Evolutionary conservation across 2,797 vertebrate genomes (phyloP), one percentile per base, ranked within the genome.

Genomic region (Mormyrops attenuatus): DNA sequence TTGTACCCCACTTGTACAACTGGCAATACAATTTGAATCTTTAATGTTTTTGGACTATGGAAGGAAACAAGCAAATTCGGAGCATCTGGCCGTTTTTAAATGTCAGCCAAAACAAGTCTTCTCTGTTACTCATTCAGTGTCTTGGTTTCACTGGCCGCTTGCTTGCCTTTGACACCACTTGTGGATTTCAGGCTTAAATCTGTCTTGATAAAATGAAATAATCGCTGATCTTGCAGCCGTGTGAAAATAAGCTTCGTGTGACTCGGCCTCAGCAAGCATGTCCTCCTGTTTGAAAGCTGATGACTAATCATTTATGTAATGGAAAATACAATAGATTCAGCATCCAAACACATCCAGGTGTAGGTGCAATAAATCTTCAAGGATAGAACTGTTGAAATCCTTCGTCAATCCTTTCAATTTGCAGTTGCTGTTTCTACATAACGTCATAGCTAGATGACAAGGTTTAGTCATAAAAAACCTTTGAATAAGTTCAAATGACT

Each of bases 231-330:
- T 60, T 17, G 47, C 88, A 85, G 20, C 38, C 52, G 11, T 86
- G 55, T 38, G 84, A 60, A 86, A 85, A 34, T 38, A 66, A 60
- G 85, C 80, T 52, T 44, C 1, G 47, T 47, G 84, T 47, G 38
- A 53, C 82, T n/a, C 2, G 17, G 44, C 50, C 89, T 69, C 57
- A 53, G 84, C 49, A 73, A 86, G 50, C 89, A 86, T 85, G 80
- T 57, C 38, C 82, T 44, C 85, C 41, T 50, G 55, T 73, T 86
- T 41, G 82, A 52, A 44, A 69, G 82, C 57, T 69, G 89, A 89
- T 89, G 89, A 86, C 89, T 89, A 73, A 66, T 85, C 85, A 89
- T 86, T 89, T 89, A 86, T 50, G 57, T 66, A 69, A 85, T 50
- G 20, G 44, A 49, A 34, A 85, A 52, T 80, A 66, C 82, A 86